phyloP scores from a whole-genome alignment of 2,797 vertebrate species.

The Coilia nasus region DNA sequence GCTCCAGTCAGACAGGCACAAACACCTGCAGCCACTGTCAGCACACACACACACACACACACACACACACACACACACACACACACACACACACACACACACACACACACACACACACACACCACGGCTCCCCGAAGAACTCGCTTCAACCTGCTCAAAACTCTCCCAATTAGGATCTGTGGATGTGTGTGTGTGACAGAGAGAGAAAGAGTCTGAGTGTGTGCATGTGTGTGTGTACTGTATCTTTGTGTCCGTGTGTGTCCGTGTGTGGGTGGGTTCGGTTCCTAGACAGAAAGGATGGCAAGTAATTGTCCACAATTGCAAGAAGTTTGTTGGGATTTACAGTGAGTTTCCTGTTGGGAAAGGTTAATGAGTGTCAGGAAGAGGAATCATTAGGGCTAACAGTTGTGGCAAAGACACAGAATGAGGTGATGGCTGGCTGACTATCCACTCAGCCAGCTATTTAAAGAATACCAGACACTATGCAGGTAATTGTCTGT shows the following conservation, averaged over 20 bases:
- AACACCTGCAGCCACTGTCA: constrained; percentile 40
- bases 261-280: background rate
- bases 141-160: background rate
- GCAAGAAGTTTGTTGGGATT: background rate
- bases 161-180: background rate
- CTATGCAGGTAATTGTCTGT: no score
- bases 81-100: no score
- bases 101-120: background rate
- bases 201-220: background rate
- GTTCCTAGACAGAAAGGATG: background rate
- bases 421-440: background rate
- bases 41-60: background rate
- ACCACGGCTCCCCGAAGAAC: background rate
- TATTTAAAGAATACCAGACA: no score
- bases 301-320: constrained; percentile 6
- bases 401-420: background rate
- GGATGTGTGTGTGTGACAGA: background rate
- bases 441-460: background rate
- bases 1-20: constrained; percentile 59
- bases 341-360: background rate
- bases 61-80: no score
- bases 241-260: background rate
- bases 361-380: background rate
- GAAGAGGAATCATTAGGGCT: background rate
- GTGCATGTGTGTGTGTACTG: background rate